Base-by-base conservation (phyloP, 1,140 invertebrate species). In the Cydia strobilella region DNA sequence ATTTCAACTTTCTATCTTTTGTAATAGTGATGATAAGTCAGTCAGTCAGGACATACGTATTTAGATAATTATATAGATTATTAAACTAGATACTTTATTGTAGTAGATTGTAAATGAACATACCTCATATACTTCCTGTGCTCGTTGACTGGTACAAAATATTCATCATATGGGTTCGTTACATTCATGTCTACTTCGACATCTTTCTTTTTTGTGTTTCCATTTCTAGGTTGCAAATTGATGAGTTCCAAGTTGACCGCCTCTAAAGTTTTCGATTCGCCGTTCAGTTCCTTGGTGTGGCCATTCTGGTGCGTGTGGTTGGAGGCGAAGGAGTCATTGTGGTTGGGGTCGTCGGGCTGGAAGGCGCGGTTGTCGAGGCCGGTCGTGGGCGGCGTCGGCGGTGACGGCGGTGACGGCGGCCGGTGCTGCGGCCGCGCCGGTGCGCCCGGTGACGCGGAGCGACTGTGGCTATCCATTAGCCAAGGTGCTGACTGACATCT, bases 51-150 rank as follows among this genome's bases (percentile, higher is more conserved):
- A 31, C 31, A 31, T 31, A 31, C 31, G 31, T 6, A 31, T 31
- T 31, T 31, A 31, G 31, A 4, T 31, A 31, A 5, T 6, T 6
- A 31, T 27, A 27, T 27, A 27, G 3, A 27, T 27, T 27, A 3
- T 3, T 27, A 27, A 27, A 4, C 31, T 35, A 35, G 31, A 35
- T 39, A 31, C 31, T 31, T 31, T 10, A 39, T 45, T 45, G 42
- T 15, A 45, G 3, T 45, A 2, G 12, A 15, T 45, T 45, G 42
- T 45, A 45, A 45, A 15, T 45, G 42, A 10, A 45, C 12, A 45
- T 59, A 97, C 96, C 96, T 96, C 93, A 97, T 96, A 86, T 95
- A 97, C 93, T 97, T 97, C 85, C 95, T 94, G 89, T 96, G 96
- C 82, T 97, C 96, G 86, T 97, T 97, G 54, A 97, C 96, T 45